These are phyloP conservation scores for Pyrrhura leucotis DNA, from an alignment of 2,797 vertebrate species.

Conservation along the genomic window DNA sequence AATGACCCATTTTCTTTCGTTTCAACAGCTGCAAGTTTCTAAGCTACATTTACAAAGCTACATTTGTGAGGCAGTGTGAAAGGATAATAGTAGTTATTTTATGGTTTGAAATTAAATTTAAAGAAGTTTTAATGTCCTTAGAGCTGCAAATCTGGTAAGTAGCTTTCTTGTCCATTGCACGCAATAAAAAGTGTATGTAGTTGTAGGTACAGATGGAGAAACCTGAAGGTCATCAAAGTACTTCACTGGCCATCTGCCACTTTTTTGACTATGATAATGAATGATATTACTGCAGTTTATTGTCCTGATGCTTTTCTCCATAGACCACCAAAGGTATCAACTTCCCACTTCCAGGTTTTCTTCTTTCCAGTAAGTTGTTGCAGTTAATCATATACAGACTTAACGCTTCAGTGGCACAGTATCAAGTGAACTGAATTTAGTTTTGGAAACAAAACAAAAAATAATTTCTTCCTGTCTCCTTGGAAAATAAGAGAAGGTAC, in stretches of 20 bases:
- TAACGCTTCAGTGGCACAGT: slow-evolving; percentile 27
- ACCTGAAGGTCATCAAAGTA: slow-evolving; percentile 55
- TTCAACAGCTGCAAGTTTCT: not conserved
- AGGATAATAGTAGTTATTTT: not conserved
- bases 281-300: slow-evolving; percentile 27
- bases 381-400: not conserved
- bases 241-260: slow-evolving; percentile 34
- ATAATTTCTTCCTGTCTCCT: not conserved
- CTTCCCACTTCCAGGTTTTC: slow-evolving; percentile 3
- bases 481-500: not conserved
- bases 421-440: not conserved
- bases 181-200: not conserved
- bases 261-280: slow-evolving; percentile 35
- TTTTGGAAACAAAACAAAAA: slow-evolving; percentile 4
- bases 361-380: slow-evolving; percentile 45
- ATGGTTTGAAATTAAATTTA: not conserved
- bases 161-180: not conserved
- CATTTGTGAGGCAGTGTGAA: not conserved
- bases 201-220: slow-evolving; percentile 1
- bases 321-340: slow-evolving; percentile 31
- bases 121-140: not conserved
- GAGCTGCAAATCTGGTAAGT: not conserved
- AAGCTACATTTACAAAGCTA: not conserved
- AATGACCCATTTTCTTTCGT: not conserved
- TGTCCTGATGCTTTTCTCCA: slow-evolving; percentile 47